Conservation (phyloP, 2,797 vertebrate species). For the Pseudomugil gertrudae region DNA sequence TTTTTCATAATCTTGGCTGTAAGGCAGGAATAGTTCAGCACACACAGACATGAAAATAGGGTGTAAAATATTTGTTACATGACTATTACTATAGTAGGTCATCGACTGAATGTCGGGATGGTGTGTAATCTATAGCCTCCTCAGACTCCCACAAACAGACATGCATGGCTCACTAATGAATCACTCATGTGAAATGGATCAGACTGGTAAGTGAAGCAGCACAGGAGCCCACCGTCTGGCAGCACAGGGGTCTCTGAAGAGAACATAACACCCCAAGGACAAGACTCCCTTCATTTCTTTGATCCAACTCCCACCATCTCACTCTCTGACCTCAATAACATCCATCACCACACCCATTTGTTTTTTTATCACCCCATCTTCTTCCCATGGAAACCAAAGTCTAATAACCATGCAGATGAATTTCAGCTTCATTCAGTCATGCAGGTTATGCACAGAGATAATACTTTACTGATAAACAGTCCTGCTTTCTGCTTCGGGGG, state of each 20-base stretch:
- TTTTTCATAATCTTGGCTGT: slow-evolving; percentile 7
- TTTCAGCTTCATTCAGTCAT: slow-evolving; percentile 30
- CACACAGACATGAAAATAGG: slow-evolving; percentile 33
- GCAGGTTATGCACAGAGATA: slow-evolving; percentile 20
- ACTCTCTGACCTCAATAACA: slow-evolving; percentile 21
- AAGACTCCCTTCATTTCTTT: slow-evolving; percentile 36
- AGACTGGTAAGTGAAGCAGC: slow-evolving; percentile 2
- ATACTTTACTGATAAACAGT: slow-evolving; percentile 16
- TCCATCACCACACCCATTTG: slow-evolving; percentile 15
- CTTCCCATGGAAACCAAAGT: slow-evolving; percentile 36
- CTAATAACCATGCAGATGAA: slow-evolving; percentile 32
- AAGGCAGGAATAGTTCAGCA: slow-evolving; percentile 15
- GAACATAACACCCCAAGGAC: slow-evolving; percentile 53
- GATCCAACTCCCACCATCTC: slow-evolving; percentile 10
- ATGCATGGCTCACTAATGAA: slow-evolving; percentile 61
- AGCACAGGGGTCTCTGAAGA: slow-evolving; percentile 43
- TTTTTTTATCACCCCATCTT: slow-evolving; percentile 20
- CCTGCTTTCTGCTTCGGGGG: slow-evolving; percentile 26
- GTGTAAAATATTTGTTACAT: slow-evolving; percentile 24
- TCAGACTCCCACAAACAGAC: slow-evolving; percentile 56
- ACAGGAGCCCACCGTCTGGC: slow-evolving; percentile 19
- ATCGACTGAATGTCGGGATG: slow-evolving; percentile 68
- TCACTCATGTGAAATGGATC: slow-evolving; percentile 40
- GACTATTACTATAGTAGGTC: slow-evolving; percentile 40
- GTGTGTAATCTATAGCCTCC: slow-evolving; percentile 64